A percentile compares a stretch with the other conserved stretches of the same genome.
Evolutionary conservation across 2,888 invertebrate species (phyloP).

Genomic region (Sarcophaga rosellei): DNA sequence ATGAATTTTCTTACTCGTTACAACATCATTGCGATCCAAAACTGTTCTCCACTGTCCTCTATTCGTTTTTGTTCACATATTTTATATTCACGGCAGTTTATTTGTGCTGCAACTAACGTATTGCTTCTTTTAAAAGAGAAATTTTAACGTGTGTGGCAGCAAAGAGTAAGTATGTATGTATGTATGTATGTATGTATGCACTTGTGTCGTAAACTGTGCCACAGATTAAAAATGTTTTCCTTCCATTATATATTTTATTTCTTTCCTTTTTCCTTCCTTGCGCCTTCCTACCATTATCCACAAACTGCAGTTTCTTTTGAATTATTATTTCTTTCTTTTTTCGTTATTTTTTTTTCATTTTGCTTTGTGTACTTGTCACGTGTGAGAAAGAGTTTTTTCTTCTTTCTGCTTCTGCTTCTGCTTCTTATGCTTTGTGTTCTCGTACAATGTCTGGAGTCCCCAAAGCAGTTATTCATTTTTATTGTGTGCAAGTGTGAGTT

Average conservation of each 20-base stretch:
- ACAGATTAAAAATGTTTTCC: slow-evolving; percentile 40
- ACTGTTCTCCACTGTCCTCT: neutral
- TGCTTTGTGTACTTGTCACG: neutral
- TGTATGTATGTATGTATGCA: neutral
- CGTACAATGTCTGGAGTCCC: slow-evolving; percentile 40
- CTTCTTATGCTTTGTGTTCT: neutral
- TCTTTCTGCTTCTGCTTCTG: neutral
- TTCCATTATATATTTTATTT: slow-evolving; percentile 9
- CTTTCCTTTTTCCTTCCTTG: neutral
- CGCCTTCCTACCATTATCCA: neutral
- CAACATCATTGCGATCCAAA: no score
- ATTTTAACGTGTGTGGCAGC: neutral
- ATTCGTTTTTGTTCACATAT: neutral
- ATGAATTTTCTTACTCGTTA: no score
- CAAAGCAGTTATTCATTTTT: slow-evolving; percentile 18
- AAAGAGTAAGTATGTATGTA: neutral
- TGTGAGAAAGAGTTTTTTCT: neutral
- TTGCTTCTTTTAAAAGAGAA: neutral
- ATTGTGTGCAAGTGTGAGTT: neutral
- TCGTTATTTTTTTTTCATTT: neutral
- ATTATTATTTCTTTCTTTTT: slow-evolving; percentile 5
- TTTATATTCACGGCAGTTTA: neutral
- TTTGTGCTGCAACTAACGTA: neutral
- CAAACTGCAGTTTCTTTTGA: neutral
- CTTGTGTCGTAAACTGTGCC: slow-evolving; percentile 23